Percentiles rank a stretch among this genome's conserved stretches.
Conservation (phyloP, 2,888 invertebrate species). For the Stenodera caucasica region DNA sequence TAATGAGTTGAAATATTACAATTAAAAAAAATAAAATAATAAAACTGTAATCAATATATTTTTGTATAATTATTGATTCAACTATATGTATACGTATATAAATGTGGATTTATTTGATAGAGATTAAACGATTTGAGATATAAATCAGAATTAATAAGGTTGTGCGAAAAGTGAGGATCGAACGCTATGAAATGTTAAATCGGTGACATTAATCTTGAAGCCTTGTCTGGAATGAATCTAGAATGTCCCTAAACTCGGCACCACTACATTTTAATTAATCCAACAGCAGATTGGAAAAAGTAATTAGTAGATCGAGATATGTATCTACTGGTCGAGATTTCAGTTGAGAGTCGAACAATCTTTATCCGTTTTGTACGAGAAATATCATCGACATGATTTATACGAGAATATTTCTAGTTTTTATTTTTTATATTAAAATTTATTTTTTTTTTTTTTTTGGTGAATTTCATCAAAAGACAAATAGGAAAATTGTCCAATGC, state of each 20-base stretch:
- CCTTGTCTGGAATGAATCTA: constrained; percentile 40
- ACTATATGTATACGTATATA: no score
- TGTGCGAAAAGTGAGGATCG: constrained; percentile 16
- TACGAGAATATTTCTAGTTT: constrained; percentile 42
- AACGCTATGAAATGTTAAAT: constrained; percentile 29
- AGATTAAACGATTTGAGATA: constrained; percentile 22
- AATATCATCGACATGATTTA: constrained; percentile 44
- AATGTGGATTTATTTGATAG: no score
- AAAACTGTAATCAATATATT: no score
- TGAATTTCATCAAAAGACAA: constrained; percentile 40
- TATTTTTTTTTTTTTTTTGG: no score
- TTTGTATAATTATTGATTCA: no score
- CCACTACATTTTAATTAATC: constrained; percentile 49
- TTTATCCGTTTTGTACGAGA: constrained; percentile 26
- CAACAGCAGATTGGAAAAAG: constrained; percentile 48
- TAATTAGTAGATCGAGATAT: constrained; percentile 47
- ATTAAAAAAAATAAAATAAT: no score
- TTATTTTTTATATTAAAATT: no score
- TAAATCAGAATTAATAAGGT: constrained; percentile 29
- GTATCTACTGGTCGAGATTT: constrained; percentile 35
- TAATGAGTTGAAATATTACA: constrained; percentile 13
- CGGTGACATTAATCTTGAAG: constrained; percentile 38
- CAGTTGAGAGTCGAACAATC: constrained; percentile 25
- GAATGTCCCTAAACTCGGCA: constrained; percentile 37
- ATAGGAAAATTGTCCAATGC: constrained; percentile 41